phyloP scores from a whole-genome alignment of 2,113 vertebrate genomes.

The Nyctereutes procyonoides region DNA sequence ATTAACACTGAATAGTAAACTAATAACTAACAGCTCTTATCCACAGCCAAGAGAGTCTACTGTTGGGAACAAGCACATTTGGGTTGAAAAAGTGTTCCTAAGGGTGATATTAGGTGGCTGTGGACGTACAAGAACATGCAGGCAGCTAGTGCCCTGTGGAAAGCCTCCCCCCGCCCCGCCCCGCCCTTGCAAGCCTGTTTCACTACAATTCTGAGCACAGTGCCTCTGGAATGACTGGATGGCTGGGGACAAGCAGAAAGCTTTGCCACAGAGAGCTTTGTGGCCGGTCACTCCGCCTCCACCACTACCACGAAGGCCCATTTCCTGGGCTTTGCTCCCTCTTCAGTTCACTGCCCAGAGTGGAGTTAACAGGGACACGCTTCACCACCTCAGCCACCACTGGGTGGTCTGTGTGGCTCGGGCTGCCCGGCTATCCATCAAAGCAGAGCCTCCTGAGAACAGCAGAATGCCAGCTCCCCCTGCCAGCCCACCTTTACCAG shows the following conservation, averaged over 20 bases:
- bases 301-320: not conserved
- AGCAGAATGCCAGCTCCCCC: not conserved
- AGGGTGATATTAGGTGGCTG: not conserved
- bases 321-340: constrained; percentile 26
- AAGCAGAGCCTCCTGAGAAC: not conserved
- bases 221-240: not conserved
- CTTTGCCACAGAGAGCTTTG: not conserved
- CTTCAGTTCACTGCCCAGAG: constrained; percentile 48
- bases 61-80: not conserved
- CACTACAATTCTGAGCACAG: not conserved
- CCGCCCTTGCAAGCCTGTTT: not conserved
- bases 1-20: not conserved
- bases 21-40: not conserved
- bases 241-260: not conserved
- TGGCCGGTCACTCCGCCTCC: not conserved
- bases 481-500: not conserved
- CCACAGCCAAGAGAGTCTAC: not conserved
- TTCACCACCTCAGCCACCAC: constrained; percentile 32
- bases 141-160: not conserved
- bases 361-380: constrained; percentile 33
- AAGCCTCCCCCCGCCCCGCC: not conserved
- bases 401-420: constrained; percentile 14
- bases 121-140: not conserved
- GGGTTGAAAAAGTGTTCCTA: not conserved
- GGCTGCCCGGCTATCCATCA: constrained; percentile 63